Percentiles rank a stretch among this genome's conserved stretches.
phyloP scores from a whole-genome alignment of 1,140 invertebrate genomes.

The Gryon sp. region DNA sequence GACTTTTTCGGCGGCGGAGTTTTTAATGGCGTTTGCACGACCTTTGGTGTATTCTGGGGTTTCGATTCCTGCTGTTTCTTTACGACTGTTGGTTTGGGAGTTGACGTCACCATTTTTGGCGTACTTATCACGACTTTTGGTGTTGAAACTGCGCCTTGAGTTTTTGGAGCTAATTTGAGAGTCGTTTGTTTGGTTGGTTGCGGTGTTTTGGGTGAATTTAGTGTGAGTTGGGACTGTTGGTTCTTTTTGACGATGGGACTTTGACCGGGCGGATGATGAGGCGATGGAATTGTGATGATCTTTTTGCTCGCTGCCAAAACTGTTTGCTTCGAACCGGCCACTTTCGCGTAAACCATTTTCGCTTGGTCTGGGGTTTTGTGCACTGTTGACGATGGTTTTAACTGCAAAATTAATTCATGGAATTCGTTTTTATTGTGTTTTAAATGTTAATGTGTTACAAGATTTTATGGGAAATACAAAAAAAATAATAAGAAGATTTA shows the following conservation, averaged over 20 bases:
- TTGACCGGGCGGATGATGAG: slow-evolving; percentile 36
- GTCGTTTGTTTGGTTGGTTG: slow-evolving; percentile 32
- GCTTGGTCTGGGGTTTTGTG: slow-evolving; percentile 60
- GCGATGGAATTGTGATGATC: slow-evolving; percentile 41
- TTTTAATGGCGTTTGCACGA: slow-evolving; percentile 33
- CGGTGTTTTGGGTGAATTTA: slow-evolving; percentile 35
- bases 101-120: slow-evolving; percentile 11
- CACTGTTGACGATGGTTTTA: slow-evolving; percentile 43
- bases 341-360: slow-evolving; percentile 75
- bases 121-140: slow-evolving; percentile 28
- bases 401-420: too few relatives aligned
- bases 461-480: too few relatives aligned
- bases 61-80: slow-evolving; percentile 43
- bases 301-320: slow-evolving; percentile 70
- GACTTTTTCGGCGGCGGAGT: slow-evolving; percentile 61
- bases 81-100: slow-evolving; percentile 10
- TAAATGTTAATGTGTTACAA: too few relatives aligned
- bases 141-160: not conserved
- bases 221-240: not conserved
- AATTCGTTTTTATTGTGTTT: too few relatives aligned
- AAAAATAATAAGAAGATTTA: too few relatives aligned
- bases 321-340: slow-evolving; percentile 75
- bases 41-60: too few relatives aligned
- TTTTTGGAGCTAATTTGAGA: slow-evolving; percentile 55
- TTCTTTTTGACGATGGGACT: slow-evolving; percentile 25